phyloP scores from a whole-genome alignment of 2,797 vertebrate genomes.

The Apogon talboti region DNA sequence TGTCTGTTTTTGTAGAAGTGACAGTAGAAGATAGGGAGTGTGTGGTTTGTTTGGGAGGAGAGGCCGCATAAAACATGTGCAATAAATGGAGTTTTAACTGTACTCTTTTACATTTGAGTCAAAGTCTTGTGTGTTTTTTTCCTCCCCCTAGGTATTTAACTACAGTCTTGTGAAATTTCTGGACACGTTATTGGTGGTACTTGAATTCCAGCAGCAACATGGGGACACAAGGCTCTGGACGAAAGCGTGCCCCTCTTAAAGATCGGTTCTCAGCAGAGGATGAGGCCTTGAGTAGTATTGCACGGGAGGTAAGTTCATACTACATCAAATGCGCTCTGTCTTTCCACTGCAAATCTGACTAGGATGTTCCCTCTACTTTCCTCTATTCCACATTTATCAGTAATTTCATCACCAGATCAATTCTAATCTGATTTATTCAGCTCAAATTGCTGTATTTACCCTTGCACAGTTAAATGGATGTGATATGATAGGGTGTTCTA shows the following conservation, averaged over 20 bases:
- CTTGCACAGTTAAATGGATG: constrained; percentile 13
- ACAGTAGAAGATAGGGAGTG: constrained; percentile 28
- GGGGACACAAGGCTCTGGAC: constrained; percentile 96
- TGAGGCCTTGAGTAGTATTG: constrained; percentile 95
- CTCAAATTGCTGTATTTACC: constrained; percentile 21
- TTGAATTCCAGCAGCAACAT: constrained; percentile 79
- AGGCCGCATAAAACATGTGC: constrained; percentile 5
- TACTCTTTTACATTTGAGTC: no score
- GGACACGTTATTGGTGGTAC: constrained; percentile 36
- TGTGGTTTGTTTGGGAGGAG: constrained; percentile 27
- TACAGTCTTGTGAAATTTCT: constrained; percentile 19
- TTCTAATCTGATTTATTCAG: constrained; percentile 14
- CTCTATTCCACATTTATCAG: background rate
- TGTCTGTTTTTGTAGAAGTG: constrained; percentile 52
- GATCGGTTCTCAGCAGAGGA: constrained; percentile 99
- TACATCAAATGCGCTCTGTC: background rate
- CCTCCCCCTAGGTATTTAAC: constrained; percentile 36
- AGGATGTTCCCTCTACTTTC: background rate
- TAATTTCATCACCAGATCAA: constrained; percentile 15
- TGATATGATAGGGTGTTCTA: constrained; percentile 6
- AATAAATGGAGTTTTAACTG: constrained; percentile 17
- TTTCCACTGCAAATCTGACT: constrained; percentile 9
- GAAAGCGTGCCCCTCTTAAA: constrained; percentile 95
- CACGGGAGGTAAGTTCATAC: constrained; percentile 90
- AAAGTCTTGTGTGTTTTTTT: background rate